Conservation (phyloP, 1,140 invertebrate genomes). For the Hetaerina americana region DNA sequence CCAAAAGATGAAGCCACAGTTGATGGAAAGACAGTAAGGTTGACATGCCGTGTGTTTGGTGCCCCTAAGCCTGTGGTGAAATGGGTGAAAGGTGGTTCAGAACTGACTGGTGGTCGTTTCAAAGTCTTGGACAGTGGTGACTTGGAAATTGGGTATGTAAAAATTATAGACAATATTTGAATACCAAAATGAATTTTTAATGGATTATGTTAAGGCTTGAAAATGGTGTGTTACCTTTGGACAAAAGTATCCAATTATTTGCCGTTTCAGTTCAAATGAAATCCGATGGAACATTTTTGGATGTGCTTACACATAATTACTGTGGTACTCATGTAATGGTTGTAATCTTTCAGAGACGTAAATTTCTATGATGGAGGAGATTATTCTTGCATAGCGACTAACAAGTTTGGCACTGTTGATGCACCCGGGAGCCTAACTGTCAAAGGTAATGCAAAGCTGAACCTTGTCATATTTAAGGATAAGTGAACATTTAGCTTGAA, state of each 20-base stretch:
- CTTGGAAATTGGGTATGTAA: slow-evolving; percentile 51
- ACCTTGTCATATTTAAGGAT: too few species aligned
- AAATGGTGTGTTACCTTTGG: too few species aligned
- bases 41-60: slow-evolving; percentile 89
- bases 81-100: slow-evolving; percentile 73
- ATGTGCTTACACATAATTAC: too few species aligned
- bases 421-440: slow-evolving; percentile 66
- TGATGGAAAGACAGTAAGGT: slow-evolving; percentile 63
- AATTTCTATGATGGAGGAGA: slow-evolving; percentile 71
- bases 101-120: slow-evolving; percentile 74
- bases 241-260: too few species aligned
- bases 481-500: too few species aligned
- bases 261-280: too few species aligned
- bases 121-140: slow-evolving; percentile 61
- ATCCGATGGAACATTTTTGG: too few species aligned
- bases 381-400: slow-evolving; percentile 84
- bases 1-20: slow-evolving; percentile 69
- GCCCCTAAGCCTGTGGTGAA: slow-evolving; percentile 89
- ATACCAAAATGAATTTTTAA: too few species aligned
- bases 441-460: slow-evolving; percentile 46
- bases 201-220: too few species aligned
- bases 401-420: slow-evolving; percentile 75
- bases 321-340: too few species aligned
- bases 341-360: slow-evolving; percentile 41
- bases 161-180: too few species aligned